Percentiles rank a stretch among this genome's conserved stretches.
phyloP scores from a whole-genome alignment of 1,140 invertebrate species.

The Drosophila ananassae region DNA sequence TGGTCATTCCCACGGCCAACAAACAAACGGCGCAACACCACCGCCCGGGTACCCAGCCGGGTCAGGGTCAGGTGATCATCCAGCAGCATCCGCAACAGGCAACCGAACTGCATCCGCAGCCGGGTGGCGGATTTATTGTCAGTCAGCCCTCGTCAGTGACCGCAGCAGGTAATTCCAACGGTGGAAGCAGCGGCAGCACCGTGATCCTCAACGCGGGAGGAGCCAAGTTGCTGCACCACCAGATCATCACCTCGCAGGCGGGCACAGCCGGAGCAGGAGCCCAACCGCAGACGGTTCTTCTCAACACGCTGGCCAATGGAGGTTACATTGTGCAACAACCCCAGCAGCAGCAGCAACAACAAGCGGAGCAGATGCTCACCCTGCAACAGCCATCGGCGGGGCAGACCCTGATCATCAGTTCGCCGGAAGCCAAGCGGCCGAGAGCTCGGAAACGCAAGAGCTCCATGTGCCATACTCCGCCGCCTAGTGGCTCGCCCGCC shows the following conservation, averaged over 20 bases:
- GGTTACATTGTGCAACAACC: constrained; percentile 88
- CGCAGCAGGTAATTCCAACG: constrained; percentile 1
- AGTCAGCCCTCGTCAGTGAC: constrained; percentile 53
- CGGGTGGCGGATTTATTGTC: constrained; percentile 69
- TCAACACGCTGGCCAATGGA: constrained; percentile 92
- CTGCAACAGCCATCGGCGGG: constrained; percentile 85
- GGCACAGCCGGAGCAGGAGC: constrained; percentile 56
- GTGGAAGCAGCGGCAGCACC: constrained; percentile 37
- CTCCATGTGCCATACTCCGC: constrained; percentile 60
- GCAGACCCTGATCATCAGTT: constrained; percentile 82
- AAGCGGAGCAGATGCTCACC: constrained; percentile 86
- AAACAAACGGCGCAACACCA: constrained; percentile 62
- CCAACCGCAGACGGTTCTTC: constrained; percentile 88
- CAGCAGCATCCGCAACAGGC: constrained; percentile 56
- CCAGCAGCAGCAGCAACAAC: constrained; percentile 36
- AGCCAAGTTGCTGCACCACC: constrained; percentile 67
- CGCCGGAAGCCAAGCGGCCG: constrained; percentile 86
- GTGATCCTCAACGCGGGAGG: constrained; percentile 71
- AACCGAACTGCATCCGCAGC: constrained; percentile 52
- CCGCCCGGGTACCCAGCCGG: constrained; percentile 19
- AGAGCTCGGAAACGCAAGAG: constrained; percentile 56
- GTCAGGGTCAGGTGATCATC: constrained; percentile 31
- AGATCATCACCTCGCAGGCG: constrained; percentile 83
- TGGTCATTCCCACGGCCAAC: constrained; percentile 85
- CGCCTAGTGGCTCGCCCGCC: constrained; percentile 54